These are phyloP conservation scores for Trichoplax adhaerens DNA, from an alignment of 37 sponge, comb jelly and placozoan genomes.

Conservation along the genomic window DNA sequence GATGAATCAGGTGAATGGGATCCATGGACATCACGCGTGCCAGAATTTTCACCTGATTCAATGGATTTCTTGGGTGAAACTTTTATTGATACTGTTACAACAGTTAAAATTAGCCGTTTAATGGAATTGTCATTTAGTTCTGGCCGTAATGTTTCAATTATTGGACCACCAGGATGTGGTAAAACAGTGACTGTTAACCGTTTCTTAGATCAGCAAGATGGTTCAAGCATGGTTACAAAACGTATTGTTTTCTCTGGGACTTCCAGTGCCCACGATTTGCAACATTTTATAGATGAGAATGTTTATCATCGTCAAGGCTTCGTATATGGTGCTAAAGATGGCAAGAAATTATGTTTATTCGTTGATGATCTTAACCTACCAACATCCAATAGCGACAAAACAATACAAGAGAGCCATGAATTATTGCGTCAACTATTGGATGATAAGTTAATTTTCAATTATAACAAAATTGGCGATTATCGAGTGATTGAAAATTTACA, in stretches of 20 bases:
- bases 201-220: neutral
- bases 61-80: neutral
- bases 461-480: constrained; percentile 43
- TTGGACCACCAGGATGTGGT: constrained; percentile 20
- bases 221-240: constrained; percentile 14
- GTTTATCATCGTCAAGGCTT: constrained; percentile 39
- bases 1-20: constrained; percentile 95
- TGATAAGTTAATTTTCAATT: constrained; percentile 41
- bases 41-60: neutral
- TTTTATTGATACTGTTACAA: neutral
- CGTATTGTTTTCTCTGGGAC: constrained; percentile 20
- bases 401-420: constrained; percentile 14
- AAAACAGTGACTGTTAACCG: constrained; percentile 23
- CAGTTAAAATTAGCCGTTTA: constrained; percentile 1
- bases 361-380: constrained; percentile 77
- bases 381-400: neutral
- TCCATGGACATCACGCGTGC: constrained; percentile 29
- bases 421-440: constrained; percentile 65
- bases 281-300: constrained; percentile 44
- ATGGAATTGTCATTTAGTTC: constrained; percentile 14
- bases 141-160: constrained; percentile 12
- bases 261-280: constrained; percentile 19
- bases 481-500: constrained; percentile 49
- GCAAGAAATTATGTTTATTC: constrained; percentile 37
- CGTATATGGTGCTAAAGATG: constrained; percentile 56